Conservation (phyloP, 2,113 vertebrate species). For the Catharus minimus region DNA sequence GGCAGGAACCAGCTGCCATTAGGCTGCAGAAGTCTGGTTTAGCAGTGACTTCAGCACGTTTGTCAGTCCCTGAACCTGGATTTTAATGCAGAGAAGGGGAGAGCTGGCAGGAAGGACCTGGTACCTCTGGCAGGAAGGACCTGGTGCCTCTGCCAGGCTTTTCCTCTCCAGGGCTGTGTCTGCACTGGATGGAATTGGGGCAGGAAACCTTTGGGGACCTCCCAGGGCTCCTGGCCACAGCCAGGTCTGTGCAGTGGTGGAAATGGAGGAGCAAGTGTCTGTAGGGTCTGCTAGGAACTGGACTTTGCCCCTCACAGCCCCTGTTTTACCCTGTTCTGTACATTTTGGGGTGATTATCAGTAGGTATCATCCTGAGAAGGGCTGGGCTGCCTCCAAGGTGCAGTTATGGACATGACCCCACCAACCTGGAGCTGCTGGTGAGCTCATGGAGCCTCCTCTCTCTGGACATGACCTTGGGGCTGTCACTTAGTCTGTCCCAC, state of each 20-base stretch:
- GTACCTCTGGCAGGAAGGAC: not conserved
- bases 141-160: not conserved
- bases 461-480: fast-evolving
- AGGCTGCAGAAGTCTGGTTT: not conserved
- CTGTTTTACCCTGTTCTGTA: not conserved
- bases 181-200: not conserved
- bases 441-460: not conserved
- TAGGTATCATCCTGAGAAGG: not conserved
- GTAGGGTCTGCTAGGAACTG: not conserved
- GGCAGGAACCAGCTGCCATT: not conserved
- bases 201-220: not conserved
- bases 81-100: not conserved
- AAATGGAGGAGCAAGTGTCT: not conserved
- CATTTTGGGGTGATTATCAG: not conserved
- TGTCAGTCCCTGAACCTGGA: not conserved
- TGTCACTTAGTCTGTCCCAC: not conserved
- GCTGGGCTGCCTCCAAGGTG: not conserved
- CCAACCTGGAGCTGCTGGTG: not conserved
- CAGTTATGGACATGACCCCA: not conserved
- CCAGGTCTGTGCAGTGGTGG: not conserved
- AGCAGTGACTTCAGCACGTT: not conserved
- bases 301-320: not conserved
- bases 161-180: not conserved
- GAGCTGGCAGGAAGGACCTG: not conserved
- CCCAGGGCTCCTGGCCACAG: not conserved